Evolutionary conservation across 2,113 vertebrate species (phyloP), one percentile per base, ranked within the genome.

Genomic region (Podarcis cretensis): DNA sequence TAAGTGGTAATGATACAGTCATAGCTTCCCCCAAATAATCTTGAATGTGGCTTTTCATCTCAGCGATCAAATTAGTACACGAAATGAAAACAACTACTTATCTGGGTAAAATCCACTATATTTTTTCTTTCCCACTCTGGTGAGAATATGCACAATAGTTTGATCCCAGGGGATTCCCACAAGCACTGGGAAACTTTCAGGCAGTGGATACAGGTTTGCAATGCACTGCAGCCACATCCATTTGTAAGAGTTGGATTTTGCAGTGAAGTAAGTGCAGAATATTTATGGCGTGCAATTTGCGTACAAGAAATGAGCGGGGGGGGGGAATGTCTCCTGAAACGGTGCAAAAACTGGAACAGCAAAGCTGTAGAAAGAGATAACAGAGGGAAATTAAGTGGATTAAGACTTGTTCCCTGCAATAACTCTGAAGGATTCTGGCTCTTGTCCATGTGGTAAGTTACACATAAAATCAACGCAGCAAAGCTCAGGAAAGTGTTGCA

Each of bases 401-500:
- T 68, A 85, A 83, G 43, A 32, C n/a, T 88, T 76, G 6, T 85
- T 90, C 89, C 65, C 8, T 84, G 14, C 6, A 54, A 18, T 57
- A 90, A 83, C 7, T 73, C 20, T 71, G 18, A 84, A 69, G 48
- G 25, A 79, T 86, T 78, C 77, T 0, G 0, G 0, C 69, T 86
- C 35, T 85, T 37, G 3, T 59, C 37, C 75, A 66, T 6, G 73
- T 7, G 32, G 6, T 48, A 83, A 3, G 30, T 75, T 85, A 83
- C 87, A 65, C 16, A 83, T 0, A 74, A 83, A 92, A 81, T 65
- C 88, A 89, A 85, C 32, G 7, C 3, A 76, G 6, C 43, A 88
- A 3, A 8, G 1, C 3, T 89, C 59, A 20, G 73, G 57, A 75
- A 43, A 16, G 6, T 77, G 6, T 85, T 85, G 25, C 18, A 23